Conservation (phyloP, 1,140 invertebrate species). For the Platyscapa corneri region DNA sequence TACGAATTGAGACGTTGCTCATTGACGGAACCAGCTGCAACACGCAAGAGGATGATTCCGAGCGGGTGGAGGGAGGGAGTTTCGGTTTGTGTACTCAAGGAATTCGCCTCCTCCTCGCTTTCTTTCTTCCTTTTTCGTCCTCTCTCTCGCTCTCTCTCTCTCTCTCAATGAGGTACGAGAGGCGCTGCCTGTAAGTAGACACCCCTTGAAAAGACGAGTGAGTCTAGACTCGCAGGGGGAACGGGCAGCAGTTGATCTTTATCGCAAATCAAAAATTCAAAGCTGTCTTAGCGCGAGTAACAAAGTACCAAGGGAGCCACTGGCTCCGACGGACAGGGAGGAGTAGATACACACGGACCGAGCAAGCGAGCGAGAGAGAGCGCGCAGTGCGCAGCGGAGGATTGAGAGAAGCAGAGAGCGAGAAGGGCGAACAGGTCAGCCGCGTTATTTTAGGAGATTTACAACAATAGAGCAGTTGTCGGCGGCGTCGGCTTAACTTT, state of each 20-base stretch:
- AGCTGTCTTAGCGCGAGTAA: slow-evolving; percentile 41
- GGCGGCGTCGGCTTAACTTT: slow-evolving; percentile 55
- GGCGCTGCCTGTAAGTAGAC: not conserved
- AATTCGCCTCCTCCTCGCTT: not conserved
- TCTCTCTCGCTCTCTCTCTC: slow-evolving; percentile 34
- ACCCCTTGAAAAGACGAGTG: not conserved
- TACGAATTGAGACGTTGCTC: not conserved
- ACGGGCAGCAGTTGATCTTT: slow-evolving; percentile 22
- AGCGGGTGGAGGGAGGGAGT: not conserved
- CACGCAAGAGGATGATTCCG: not conserved
- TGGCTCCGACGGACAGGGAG: not conserved
- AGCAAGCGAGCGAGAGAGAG: not conserved
- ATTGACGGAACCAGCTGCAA: not conserved
- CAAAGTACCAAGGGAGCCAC: not conserved
- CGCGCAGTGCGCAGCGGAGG: no score
- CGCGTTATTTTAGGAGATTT: slow-evolving; percentile 65
- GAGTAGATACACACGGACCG: no score
- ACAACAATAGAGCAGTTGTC: slow-evolving; percentile 54
- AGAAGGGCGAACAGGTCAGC: slow-evolving; percentile 54
- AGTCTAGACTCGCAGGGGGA: not conserved
- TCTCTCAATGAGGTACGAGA: not conserved
- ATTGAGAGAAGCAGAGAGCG: slow-evolving; percentile 40
- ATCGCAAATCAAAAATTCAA: slow-evolving; percentile 60
- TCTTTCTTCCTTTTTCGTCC: no score
- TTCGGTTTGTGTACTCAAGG: not conserved